Conservation (phyloP, 1,140 invertebrate genomes). For the Lepidostoma basale region DNA sequence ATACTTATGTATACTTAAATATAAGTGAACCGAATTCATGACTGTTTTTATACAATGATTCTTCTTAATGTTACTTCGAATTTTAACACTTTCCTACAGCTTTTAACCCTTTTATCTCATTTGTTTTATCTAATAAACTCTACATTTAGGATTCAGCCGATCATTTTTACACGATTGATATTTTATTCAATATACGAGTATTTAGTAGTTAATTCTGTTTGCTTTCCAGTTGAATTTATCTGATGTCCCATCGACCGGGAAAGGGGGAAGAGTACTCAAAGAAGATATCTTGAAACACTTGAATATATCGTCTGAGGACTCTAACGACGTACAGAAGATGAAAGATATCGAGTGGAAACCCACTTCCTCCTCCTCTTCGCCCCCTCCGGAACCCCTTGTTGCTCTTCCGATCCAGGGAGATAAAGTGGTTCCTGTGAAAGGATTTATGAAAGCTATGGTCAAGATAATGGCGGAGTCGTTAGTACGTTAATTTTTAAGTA, state of each 20-base stretch:
- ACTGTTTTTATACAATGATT: no score
- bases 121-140: no score
- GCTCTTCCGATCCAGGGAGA: conserved; percentile 49
- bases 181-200: neutral
- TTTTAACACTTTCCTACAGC: no score
- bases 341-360: conserved; percentile 41
- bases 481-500: conserved; percentile 64
- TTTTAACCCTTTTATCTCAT: no score
- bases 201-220: conserved; percentile 28
- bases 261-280: conserved; percentile 90
- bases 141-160: neutral
- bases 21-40: no score
- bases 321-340: conserved; percentile 51
- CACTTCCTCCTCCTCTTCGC: conserved; percentile 17
- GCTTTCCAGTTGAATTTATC: conserved; percentile 74
- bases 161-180: neutral
- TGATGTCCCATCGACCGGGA: conserved; percentile 83
- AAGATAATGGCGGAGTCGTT: conserved; percentile 94
- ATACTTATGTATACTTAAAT: no score
- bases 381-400: neutral
- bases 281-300: conserved; percentile 89
- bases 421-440: conserved; percentile 63
- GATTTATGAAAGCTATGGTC: conserved; percentile 90
- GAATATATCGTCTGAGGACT: conserved; percentile 59
- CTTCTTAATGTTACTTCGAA: no score